phyloP scores from a whole-genome alignment of 2,888 invertebrate species.

The Hermaeophaga mercurialis region DNA sequence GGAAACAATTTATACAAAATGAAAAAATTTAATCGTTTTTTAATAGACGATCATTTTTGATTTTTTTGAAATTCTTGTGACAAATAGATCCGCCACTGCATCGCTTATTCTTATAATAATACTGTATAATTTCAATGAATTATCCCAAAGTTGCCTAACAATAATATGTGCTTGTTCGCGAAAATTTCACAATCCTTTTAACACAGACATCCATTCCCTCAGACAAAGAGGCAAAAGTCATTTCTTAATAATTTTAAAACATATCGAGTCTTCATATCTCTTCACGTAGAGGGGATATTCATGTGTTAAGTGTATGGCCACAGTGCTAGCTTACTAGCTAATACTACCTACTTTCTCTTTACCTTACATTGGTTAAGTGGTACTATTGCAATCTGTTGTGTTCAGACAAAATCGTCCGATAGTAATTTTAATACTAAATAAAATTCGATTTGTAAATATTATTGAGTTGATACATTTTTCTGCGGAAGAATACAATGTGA shows the following conservation, averaged over 20 bases:
- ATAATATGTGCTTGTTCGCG: constrained; percentile 5
- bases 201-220: constrained; percentile 3
- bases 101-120: constrained; percentile 2
- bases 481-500: background rate
- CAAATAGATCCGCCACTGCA: background rate
- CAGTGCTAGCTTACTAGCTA: background rate
- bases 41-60: no score
- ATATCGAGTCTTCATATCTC: constrained; percentile 1
- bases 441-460: background rate
- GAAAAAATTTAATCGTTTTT: no score
- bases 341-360: constrained; percentile 24
- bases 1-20: no score
- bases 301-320: constrained; percentile 4
- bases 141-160: constrained; percentile 9
- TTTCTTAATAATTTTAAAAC: constrained; percentile 16
- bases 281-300: constrained; percentile 4
- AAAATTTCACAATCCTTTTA: constrained; percentile 16
- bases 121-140: constrained; percentile 9
- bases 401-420: background rate
- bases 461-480: background rate
- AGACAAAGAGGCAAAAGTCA: constrained; percentile 13
- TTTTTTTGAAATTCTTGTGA: no score
- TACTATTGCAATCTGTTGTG: constrained; percentile 15
- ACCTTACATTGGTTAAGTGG: constrained; percentile 19
- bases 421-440: no score